Conservation (phyloP, 2,797 vertebrate species). For the Lepilemur septentrionalis region DNA sequence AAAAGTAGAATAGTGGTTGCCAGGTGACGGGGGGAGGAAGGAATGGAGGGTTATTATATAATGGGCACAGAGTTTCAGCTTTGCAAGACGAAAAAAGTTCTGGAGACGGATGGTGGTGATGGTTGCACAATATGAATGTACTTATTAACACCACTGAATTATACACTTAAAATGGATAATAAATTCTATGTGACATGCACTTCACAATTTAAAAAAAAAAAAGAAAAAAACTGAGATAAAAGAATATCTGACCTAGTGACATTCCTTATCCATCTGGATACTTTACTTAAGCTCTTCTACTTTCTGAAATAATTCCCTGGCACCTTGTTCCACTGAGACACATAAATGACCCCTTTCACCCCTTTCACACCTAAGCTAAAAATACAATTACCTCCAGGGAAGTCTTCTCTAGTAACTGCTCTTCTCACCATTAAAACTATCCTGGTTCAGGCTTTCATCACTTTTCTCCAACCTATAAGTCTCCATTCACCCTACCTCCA, state of each 20-base stretch:
- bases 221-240: neutral
- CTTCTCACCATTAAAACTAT: neutral
- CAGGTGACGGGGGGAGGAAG: neutral
- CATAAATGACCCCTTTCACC: neutral
- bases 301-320: neutral
- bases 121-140: neutral
- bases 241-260: neutral
- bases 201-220: neutral
- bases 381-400: neutral
- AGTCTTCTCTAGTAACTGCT: neutral
- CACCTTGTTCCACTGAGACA: neutral
- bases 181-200: neutral
- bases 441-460: neutral
- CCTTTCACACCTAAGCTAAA: neutral
- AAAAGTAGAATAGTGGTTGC: neutral
- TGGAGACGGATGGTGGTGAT: neutral
- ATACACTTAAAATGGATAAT: neutral
- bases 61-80: neutral
- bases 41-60: neutral
- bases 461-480: neutral
- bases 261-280: neutral
- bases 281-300: neutral
- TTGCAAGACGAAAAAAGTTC: neutral
- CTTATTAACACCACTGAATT: neutral
- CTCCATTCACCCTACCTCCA: neutral